A percentile compares a stretch with the other conserved stretches of the same genome.
phyloP scores from a whole-genome alignment of 1,140 invertebrate species.

The Anagrus nilaparvatae region DNA sequence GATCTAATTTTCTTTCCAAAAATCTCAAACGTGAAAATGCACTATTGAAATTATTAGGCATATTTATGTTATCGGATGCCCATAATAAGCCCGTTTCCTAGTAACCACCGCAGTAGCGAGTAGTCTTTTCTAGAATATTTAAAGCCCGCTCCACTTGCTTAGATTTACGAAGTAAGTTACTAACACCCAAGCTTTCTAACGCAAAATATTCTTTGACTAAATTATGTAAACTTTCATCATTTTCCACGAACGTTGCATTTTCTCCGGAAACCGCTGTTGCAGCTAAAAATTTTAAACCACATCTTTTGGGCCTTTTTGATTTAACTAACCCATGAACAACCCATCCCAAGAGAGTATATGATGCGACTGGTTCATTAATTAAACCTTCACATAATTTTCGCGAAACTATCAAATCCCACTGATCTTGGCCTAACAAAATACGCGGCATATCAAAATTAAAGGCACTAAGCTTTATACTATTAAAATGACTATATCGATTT shows the following conservation, averaged over 20 bases:
- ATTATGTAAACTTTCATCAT: background rate
- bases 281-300: background rate
- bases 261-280: background rate
- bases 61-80: background rate
- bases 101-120: background rate
- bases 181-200: background rate
- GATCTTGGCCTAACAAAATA: constrained; percentile 11
- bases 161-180: background rate
- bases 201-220: background rate
- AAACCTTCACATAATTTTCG: background rate
- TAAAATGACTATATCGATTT: background rate
- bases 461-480: background rate
- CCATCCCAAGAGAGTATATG: constrained; percentile 2
- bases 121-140: background rate
- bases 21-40: constrained; percentile 5
- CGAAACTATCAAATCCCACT: constrained; percentile 7
- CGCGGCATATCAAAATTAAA: background rate
- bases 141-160: background rate
- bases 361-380: background rate
- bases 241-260: too few species aligned
- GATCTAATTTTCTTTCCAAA: constrained; percentile 12
- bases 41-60: constrained; percentile 5
- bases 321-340: background rate
- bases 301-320: background rate
- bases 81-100: constrained; percentile 19